These are phyloP conservation scores for Phymastichus coffea DNA, from an alignment of 1,140 invertebrate species.

Conservation along the genomic window DNA sequence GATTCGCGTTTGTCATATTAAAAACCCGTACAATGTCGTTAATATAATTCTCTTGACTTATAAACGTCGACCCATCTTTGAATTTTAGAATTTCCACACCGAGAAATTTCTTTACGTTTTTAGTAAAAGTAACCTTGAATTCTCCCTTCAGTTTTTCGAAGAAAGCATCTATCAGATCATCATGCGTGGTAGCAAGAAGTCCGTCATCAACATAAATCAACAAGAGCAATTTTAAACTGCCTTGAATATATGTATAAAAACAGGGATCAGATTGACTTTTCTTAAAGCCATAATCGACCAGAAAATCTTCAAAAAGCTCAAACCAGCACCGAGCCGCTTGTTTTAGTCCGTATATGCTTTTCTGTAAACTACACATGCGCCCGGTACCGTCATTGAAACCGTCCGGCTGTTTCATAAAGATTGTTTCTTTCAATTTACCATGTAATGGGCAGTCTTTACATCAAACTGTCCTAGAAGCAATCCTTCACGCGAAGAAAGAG, in stretches of 20 bases:
- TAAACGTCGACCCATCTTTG: conserved; percentile 13
- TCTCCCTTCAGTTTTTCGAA: background rate
- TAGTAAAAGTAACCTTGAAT: background rate
- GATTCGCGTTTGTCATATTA: conserved; percentile 12
- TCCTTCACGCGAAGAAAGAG: background rate
- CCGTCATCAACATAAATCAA: conserved; percentile 26
- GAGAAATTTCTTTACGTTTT: background rate
- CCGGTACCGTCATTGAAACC: background rate
- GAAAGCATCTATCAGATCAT: conserved; percentile 7
- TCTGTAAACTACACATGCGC: background rate
- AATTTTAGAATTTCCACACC: conserved; percentile 4
- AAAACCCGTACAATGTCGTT: conserved; percentile 6
- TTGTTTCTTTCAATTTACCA: background rate
- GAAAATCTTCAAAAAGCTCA: background rate
- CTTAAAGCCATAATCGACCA: background rate
- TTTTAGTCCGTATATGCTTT: background rate
- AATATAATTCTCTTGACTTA: conserved; percentile 22
- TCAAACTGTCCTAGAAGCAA: background rate
- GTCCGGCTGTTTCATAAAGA: background rate
- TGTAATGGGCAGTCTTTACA: background rate
- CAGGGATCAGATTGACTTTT: conserved; percentile 1
- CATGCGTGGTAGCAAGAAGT: conserved; percentile 11
- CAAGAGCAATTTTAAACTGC: background rate
- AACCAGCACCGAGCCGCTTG: background rate
- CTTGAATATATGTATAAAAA: conserved; percentile 3